Base-by-base conservation (phyloP, 2,888 invertebrate genomes). In the Aplocera efformata region DNA sequence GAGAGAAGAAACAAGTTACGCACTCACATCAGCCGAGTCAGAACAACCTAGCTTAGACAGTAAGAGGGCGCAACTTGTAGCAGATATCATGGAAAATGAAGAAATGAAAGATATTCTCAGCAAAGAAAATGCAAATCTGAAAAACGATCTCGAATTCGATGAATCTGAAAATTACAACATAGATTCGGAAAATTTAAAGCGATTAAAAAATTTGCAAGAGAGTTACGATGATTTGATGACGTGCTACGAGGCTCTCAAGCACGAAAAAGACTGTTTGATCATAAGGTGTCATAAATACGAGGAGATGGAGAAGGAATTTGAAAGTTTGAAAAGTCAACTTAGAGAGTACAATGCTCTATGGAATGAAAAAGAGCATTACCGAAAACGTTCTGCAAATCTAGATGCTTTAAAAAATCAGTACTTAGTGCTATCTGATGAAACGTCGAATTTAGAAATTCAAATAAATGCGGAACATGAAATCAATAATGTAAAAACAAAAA, bases 91-190 rank as follows among this genome's bases (percentile, higher is more conserved):
- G 69, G 68, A 79, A 39, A 74, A 78, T 37, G 70, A 79, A 3
- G 86, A 88, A 65, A 82, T 88, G 72, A 84, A 78, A 62, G 79
- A 83, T 59, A 75, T 84, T 34, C 57, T 86, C 0, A 66, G 60
- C 40, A 78, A 73, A 60, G 75, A 82, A 20, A 68, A 56, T 35
- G 38, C 49, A 25, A 39, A 50, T n/a, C 34, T 32, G 7, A 44
- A 53, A 20, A 62, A 65, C 13, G 61, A 66, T 7, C 61, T 65
- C 1, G 52, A 56, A 33, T 34, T 45, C 22, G 66, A 72, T 9
- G 67, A 45, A 20, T 48, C 58, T 21, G 72, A 77, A 7, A 60
- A 54, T 40, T 77, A 69, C 42, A 64, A 58, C 43, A 74, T 81
- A 45, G 73, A 83, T 13, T 49, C 60, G 7, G 79, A 80, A 50